These are phyloP conservation scores for Montipora cactus DNA, from an alignment of 64 coral and sea anemone genomes.

Conservation along the genomic window DNA sequence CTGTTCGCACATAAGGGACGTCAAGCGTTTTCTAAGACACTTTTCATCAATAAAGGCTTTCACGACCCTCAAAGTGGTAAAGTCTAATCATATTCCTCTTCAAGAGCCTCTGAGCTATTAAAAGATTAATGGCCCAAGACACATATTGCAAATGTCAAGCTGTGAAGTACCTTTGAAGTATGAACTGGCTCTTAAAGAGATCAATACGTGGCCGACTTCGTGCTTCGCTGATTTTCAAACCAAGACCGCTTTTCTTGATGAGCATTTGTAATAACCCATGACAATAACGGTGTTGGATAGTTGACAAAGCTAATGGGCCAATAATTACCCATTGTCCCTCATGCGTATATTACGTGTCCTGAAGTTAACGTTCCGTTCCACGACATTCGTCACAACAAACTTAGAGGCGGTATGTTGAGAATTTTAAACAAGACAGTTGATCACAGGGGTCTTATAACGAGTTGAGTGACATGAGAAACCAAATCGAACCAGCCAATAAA, in stretches of 20 bases:
- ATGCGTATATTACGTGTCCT: not conserved
- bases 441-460: not conserved
- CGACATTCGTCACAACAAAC: constrained; percentile 20
- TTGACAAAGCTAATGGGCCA: constrained; percentile 34
- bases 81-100: not conserved
- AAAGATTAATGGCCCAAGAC: not conserved
- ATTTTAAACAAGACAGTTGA: not conserved
- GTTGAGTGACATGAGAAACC: not conserved
- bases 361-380: not conserved
- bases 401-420: not conserved
- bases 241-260: constrained; percentile 12
- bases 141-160: constrained; percentile 9
- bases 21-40: not conserved
- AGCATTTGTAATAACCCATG: constrained; percentile 22
- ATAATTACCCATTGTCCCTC: constrained; percentile 33
- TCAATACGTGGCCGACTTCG: not conserved
- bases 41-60: not conserved
- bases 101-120: not conserved
- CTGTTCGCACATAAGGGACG: too few relatives aligned
- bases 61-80: not conserved
- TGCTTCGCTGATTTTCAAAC: not conserved
- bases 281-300: not conserved
- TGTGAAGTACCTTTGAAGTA: constrained; percentile 28
- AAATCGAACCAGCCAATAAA: not conserved
- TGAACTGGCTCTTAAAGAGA: not conserved